These are phyloP conservation scores for Radopholus similis DNA, from an alignment of 1,140 invertebrate species.

Conservation along the genomic window DNA sequence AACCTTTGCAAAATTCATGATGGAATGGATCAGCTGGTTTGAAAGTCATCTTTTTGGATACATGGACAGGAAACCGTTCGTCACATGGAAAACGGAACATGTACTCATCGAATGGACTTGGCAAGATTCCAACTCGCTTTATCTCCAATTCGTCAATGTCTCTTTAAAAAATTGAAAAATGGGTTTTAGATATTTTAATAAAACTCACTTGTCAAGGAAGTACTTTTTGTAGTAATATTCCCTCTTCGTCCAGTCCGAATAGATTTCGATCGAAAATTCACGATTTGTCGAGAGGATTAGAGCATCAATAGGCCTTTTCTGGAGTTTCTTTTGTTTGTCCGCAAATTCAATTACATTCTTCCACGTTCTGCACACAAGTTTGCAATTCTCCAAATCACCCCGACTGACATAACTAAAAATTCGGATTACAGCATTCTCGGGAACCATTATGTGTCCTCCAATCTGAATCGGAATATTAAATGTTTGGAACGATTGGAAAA, in stretches of 20 bases:
- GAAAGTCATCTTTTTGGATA: neutral
- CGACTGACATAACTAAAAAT: constrained; percentile 22
- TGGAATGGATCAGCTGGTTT: neutral
- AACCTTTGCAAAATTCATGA: neutral
- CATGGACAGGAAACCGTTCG: neutral
- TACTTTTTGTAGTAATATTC: constrained; percentile 18
- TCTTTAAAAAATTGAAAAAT: neutral
- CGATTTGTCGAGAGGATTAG: constrained; percentile 14
- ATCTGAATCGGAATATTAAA: neutral
- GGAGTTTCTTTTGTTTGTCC: constrained; percentile 4
- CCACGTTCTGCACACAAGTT: constrained; percentile 16
- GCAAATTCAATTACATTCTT: constrained; percentile 21
- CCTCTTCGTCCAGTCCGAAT: neutral
- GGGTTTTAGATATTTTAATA: neutral
- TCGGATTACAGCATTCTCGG: constrained; percentile 11
- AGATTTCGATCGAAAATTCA: constrained; percentile 19
- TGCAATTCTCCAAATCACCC: constrained; percentile 21
- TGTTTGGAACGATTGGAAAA: no score
- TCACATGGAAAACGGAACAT: constrained; percentile 7
- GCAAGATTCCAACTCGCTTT: neutral
- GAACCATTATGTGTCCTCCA: neutral
- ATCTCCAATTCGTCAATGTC: constrained; percentile 16
- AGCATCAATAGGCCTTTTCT: constrained; percentile 9
- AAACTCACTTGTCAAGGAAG: constrained; percentile 14
- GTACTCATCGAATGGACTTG: neutral